Percentiles rank a stretch among this genome's conserved stretches.
phyloP scores from a whole-genome alignment of 2,888 invertebrate genomes.

The Osmoderma eremita region DNA sequence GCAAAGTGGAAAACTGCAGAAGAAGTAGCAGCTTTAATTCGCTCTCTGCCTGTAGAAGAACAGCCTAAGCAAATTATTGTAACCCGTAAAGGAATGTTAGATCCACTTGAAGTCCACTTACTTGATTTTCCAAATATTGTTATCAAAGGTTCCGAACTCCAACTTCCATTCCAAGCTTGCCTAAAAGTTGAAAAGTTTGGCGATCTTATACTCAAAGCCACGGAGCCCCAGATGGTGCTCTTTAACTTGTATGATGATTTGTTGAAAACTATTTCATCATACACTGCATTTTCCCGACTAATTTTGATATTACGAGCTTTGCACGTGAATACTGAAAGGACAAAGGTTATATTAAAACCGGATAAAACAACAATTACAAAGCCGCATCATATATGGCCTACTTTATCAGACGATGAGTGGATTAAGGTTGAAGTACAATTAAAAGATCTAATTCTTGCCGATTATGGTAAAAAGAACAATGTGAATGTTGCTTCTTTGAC shows the following conservation, averaged over 20 bases:
- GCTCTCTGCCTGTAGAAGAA: conserved; percentile 98
- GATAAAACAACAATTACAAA: conserved; percentile 99
- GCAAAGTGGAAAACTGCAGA: conserved; percentile 99
- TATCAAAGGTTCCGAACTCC: conserved; percentile 98
- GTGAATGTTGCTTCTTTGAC: conserved; percentile 99
- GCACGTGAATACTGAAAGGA: conserved; percentile 98
- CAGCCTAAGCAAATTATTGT: conserved; percentile 99
- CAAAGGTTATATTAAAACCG: conserved; percentile 97
- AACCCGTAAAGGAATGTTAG: conserved; percentile 99
- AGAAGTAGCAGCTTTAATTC: conserved; percentile 99
- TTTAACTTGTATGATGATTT: conserved; percentile 99
- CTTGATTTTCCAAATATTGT: conserved; percentile 99
- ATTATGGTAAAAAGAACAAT: conserved; percentile 99
- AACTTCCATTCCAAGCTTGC: conserved; percentile 98
- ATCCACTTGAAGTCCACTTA: conserved; percentile 98
- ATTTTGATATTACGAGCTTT: conserved; percentile 96
- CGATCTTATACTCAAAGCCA: conserved; percentile 97
- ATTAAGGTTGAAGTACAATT: conserved; percentile 98
- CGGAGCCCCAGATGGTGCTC: conserved; percentile 99
- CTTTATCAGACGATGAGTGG: conserved; percentile 98
- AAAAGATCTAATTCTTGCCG: conserved; percentile 97
- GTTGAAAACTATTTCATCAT: conserved; percentile 99
- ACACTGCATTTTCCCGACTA: conserved; percentile 98
- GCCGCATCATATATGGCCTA: conserved; percentile 99
- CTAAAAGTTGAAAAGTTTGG: conserved; percentile 99